A percentile compares a stretch with the other conserved stretches of the same genome.
phyloP scores from a whole-genome alignment of 2,113 vertebrate species.

The Bubo scandiacus region DNA sequence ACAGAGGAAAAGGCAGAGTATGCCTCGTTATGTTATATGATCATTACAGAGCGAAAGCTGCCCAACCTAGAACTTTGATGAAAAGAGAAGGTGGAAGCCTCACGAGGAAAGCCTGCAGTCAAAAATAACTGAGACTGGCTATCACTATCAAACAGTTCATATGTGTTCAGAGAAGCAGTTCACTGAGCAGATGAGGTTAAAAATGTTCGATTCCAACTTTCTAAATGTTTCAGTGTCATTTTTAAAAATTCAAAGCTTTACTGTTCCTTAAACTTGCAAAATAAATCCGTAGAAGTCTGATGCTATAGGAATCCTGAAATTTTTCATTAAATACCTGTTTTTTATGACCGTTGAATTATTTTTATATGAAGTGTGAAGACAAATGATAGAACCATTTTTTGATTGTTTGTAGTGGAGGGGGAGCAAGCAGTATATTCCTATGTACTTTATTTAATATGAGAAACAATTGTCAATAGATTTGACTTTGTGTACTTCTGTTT shows the following conservation, averaged over 20 bases:
- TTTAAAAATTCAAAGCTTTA: background rate
- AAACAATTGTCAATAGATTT: background rate
- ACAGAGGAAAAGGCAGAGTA: background rate
- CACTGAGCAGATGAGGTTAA: background rate
- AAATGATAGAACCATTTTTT: background rate
- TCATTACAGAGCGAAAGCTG: background rate
- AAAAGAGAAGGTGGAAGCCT: background rate
- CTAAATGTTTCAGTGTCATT: background rate
- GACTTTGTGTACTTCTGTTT: background rate
- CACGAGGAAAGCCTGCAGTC: background rate
- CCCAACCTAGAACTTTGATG: background rate
- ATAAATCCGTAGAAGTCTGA: background rate
- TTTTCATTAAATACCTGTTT: background rate
- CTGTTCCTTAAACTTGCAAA: background rate
- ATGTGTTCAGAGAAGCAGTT: background rate
- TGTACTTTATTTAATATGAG: background rate
- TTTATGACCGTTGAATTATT: background rate
- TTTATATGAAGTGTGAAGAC: background rate
- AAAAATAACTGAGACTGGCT: background rate
- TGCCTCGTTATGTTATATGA: background rate
- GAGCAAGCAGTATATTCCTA: background rate
- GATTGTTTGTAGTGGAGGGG: background rate
- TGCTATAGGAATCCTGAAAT: background rate
- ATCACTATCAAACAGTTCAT: background rate
- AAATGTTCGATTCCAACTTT: background rate